Conservation (phyloP, 2,113 vertebrate species). For the Ceyx cyanopectus region DNA sequence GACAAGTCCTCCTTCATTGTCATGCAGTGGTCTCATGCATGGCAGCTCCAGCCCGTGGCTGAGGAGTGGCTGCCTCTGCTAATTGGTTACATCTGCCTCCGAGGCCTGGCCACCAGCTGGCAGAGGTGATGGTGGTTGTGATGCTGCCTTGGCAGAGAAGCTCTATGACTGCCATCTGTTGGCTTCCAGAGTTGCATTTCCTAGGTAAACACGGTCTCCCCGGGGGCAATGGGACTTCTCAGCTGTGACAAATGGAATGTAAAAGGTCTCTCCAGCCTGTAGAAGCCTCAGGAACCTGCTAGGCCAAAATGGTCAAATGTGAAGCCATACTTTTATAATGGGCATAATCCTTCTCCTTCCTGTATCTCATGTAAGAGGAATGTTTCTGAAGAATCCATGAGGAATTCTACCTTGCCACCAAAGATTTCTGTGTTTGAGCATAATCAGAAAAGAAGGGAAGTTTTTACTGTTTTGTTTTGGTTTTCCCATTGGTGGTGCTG, state of each 20-base stretch:
- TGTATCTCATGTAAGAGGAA: background rate
- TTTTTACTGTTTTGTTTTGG: background rate
- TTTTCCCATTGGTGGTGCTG: background rate
- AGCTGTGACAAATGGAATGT: background rate
- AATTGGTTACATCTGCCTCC: constrained; percentile 43
- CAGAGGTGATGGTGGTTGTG: background rate
- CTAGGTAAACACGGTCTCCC: background rate
- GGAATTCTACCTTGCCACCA: background rate
- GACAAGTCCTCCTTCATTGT: background rate
- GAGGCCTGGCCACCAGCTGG: constrained; percentile 21
- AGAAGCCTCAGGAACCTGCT: background rate
- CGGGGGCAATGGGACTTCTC: background rate
- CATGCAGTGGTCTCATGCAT: background rate
- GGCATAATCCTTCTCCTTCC: background rate
- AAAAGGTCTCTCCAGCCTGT: background rate
- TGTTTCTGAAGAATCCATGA: background rate
- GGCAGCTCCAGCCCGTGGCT: background rate
- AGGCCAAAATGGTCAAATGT: background rate
- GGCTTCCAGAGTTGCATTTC: background rate
- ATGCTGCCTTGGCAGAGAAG: background rate
- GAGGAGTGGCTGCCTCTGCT: constrained; percentile 6
- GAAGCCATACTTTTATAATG: background rate
- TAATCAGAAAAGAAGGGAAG: background rate
- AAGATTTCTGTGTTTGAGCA: background rate
- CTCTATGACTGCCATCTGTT: background rate